These are phyloP conservation scores for Oscheius sp. DNA, from an alignment of 2,888 invertebrate genomes.

Conservation along the genomic window DNA sequence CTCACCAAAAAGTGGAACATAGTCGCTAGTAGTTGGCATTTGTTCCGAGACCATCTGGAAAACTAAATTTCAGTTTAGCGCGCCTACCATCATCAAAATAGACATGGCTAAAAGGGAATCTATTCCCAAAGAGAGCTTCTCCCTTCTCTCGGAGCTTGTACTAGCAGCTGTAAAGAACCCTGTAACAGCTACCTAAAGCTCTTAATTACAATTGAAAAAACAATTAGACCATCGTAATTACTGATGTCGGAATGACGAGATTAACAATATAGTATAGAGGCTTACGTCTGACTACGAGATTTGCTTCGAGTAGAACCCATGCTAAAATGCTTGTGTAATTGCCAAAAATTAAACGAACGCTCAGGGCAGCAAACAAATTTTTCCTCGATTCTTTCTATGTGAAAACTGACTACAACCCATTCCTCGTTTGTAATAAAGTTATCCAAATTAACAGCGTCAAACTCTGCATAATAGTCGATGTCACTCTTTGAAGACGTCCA, in stretches of 20 bases:
- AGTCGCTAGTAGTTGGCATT: conserved; percentile 72
- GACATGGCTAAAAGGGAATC: conserved; percentile 72
- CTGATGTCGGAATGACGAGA: conserved; percentile 71
- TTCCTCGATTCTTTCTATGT: conserved; percentile 62
- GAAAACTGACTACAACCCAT: conserved; percentile 67
- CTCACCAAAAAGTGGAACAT: conserved; percentile 65
- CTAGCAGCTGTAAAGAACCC: conserved; percentile 73
- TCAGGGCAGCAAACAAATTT: conserved; percentile 69
- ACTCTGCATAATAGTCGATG: conserved; percentile 65
- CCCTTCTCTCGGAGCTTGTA: conserved; percentile 70
- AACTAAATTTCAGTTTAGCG: too few species aligned
- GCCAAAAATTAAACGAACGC: too few species aligned
- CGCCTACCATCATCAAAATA: conserved; percentile 73
- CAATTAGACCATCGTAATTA: conserved; percentile 71
- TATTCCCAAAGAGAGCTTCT: conserved; percentile 67
- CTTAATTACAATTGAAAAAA: too few species aligned
- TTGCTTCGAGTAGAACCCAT: conserved; percentile 66
- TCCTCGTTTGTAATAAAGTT: conserved; percentile 68
- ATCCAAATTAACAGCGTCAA: conserved; percentile 60
- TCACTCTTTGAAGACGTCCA: conserved; percentile 68
- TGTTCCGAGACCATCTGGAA: conserved; percentile 73
- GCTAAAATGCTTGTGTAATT: too few species aligned
- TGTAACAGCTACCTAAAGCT: conserved; percentile 71
- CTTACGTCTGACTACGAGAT: conserved; percentile 64
- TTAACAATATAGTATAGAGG: conserved; percentile 66